Evolutionary conservation across 2,797 vertebrate genomes (phyloP).

Genomic region (Xerus rutilus): DNA sequence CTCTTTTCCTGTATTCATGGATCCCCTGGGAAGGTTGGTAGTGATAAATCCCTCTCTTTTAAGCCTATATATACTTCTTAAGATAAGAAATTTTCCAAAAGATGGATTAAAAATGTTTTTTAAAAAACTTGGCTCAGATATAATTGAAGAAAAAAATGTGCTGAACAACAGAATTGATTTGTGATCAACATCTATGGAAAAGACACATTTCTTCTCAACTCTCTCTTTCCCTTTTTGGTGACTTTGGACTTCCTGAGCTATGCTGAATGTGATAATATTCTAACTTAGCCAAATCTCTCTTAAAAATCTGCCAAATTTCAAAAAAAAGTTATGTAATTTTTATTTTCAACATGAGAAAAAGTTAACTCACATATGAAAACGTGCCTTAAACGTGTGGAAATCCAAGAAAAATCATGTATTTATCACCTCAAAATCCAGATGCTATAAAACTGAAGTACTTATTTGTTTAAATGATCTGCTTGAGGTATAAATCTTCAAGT

Average conservation of each 20-base stretch:
- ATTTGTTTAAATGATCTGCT: not conserved
- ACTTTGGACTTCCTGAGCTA: slow-evolving; percentile 53
- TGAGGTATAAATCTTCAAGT: not conserved
- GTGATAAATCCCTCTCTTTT: not conserved
- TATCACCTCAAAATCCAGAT: not conserved
- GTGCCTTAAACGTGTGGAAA: not conserved
- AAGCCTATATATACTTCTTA: not conserved
- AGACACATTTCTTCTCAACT: slow-evolving; percentile 54
- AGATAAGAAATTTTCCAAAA: slow-evolving; percentile 51
- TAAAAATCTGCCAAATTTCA: slow-evolving; percentile 63
- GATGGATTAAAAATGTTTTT: not conserved
- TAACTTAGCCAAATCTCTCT: slow-evolving; percentile 48
- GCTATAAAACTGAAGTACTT: not conserved
- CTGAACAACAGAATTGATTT: slow-evolving; percentile 56
- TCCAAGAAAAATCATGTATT: slow-evolving; percentile 20
- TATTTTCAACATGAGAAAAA: slow-evolving; percentile 40
- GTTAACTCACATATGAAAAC: not conserved
- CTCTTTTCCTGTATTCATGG: not conserved
- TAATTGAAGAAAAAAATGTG: slow-evolving; percentile 52
- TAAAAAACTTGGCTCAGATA: slow-evolving; percentile 41
- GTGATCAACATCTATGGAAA: slow-evolving; percentile 49
- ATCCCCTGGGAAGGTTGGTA: not conserved
- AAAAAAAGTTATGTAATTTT: slow-evolving; percentile 62
- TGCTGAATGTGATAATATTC: slow-evolving; percentile 63
- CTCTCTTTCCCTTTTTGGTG: slow-evolving; percentile 57